Evolutionary conservation across 2,113 vertebrate species (phyloP).

Genomic region (Physeter macrocephalus): DNA sequence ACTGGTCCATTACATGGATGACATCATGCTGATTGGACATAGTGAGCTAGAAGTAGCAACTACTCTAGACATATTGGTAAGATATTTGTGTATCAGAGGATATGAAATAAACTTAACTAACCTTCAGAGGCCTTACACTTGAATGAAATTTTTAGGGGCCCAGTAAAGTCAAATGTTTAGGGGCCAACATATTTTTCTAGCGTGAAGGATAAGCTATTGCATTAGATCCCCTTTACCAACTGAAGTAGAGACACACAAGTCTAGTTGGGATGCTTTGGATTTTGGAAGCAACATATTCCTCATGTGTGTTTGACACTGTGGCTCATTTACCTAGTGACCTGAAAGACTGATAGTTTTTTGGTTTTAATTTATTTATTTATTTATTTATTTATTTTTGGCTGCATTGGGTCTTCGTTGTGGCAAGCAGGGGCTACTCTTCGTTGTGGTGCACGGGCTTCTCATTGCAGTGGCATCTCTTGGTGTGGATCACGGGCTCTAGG

Average conservation of each 20-base stretch:
- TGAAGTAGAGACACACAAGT: not conserved
- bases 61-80: not conserved
- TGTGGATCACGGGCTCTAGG: too few relatives aligned
- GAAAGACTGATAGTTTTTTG: not conserved
- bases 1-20: not conserved
- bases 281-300: accelerated
- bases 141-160: not conserved
- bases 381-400: too few relatives aligned
- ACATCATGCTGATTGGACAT: not conserved
- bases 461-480: too few relatives aligned
- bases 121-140: not conserved
- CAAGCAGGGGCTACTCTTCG: too few relatives aligned
- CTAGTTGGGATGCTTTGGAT: too few relatives aligned
- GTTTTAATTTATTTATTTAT: too few relatives aligned
- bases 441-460: too few relatives aligned
- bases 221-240: not conserved
- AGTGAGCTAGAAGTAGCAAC: not conserved
- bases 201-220: not conserved
- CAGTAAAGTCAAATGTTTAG: too few relatives aligned
- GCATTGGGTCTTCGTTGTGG: too few relatives aligned
- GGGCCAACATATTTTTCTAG: not conserved
- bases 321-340: not conserved
- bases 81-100: not conserved
- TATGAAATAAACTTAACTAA: not conserved
- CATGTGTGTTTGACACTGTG: not conserved